These are phyloP conservation scores for Anthopleura sola DNA, from an alignment of 64 coral and sea anemone species.

Conservation along the genomic window DNA sequence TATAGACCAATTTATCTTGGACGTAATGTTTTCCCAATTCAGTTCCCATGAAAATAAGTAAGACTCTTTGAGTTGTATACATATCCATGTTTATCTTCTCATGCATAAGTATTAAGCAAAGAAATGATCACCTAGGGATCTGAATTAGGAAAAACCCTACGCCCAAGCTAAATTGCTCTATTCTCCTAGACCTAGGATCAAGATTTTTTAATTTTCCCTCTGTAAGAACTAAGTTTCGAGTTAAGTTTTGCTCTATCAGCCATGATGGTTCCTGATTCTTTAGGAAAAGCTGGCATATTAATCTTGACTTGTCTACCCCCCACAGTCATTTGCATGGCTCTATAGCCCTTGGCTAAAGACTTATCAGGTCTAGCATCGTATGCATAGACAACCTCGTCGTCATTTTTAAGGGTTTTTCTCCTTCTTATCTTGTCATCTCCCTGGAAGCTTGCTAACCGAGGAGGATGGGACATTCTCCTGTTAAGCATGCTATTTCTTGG, in stretches of 20 bases:
- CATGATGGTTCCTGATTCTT: neutral
- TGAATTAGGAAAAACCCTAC: too few species aligned
- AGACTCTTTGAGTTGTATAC: too few species aligned
- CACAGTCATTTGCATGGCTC: slow-evolving; percentile 80
- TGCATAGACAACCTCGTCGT: slow-evolving; percentile 30
- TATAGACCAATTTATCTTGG: too few species aligned
- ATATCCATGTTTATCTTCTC: too few species aligned
- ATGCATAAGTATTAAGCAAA: too few species aligned
- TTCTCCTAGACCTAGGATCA: too few species aligned
- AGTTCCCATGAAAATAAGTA: too few species aligned
- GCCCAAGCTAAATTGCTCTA: too few species aligned
- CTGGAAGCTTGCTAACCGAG: neutral
- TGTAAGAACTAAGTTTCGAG: neutral
- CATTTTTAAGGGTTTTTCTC: neutral
- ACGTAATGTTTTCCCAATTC: too few species aligned
- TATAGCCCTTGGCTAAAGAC: slow-evolving; percentile 47
- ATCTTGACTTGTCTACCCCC: slow-evolving; percentile 76
- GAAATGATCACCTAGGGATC: too few species aligned
- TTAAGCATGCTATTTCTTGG: neutral
- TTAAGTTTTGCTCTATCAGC: neutral
- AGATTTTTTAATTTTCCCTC: neutral
- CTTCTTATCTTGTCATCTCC: neutral
- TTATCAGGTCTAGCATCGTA: slow-evolving; percentile 39
- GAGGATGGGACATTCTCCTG: neutral
- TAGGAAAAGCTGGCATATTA: slow-evolving; percentile 53